Base-by-base conservation (phyloP, 2,888 invertebrate genomes). In the Yponomeuta malinellus region DNA sequence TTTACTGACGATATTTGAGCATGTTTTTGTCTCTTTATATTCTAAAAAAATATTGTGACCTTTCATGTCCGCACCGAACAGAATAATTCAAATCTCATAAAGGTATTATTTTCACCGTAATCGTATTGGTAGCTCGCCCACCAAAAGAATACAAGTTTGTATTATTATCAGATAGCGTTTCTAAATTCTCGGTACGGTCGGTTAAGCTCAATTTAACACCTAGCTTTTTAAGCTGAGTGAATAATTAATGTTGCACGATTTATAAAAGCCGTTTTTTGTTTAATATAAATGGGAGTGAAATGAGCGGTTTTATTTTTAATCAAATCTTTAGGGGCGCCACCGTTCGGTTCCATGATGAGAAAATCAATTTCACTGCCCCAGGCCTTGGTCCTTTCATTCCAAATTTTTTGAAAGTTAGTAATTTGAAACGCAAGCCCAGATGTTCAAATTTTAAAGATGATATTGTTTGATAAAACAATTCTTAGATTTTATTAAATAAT, bases 381-480 rank as follows among this genome's bases (percentile, higher is more conserved):
- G 12, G 31, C 65, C 33, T 65, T 65, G 12, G 65, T 31, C 29
- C 15, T 1, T 59, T 12, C 52, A 5, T 59, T 15, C 3, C 4
- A 59, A 59, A 15, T 59, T 59, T 59, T 15, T 12, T 15, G 52
- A 59, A 59, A 59, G 52, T 29, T 29, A 23, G n/a, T 5, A 65
- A 29, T 33, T 31, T 65, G 31, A 65, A 65, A 65, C 65, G 2
- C 31, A 1, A 15, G 15, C 43, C 52, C 29, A 65, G 65, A 59
- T 59, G 52, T 15, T 59, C 52, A 3, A 15, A n/a, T 71, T 70
- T 72, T 71, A 66, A 72, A 73, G 64, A 66, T 66, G 66, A 67
- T 71, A 73, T 75, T 65, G 8, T 8, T 43, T 43, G 0, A 43
- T 43, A 43, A 43, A 43, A 9, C 43, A 43, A 43, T 8, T 43